These are phyloP conservation scores for Dryomyza anilis DNA, from an alignment of 2,888 invertebrate genomes.

Conservation along the genomic window DNA sequence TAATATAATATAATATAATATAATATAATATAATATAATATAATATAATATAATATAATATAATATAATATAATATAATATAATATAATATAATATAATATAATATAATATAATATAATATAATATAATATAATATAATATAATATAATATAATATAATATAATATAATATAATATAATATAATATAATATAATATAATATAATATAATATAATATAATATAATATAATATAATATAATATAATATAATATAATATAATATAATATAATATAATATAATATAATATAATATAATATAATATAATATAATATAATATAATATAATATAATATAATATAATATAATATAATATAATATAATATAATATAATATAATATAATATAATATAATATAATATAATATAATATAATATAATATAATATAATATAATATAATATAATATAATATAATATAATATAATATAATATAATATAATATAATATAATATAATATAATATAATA, in stretches of 20 bases:
- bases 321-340: neutral
- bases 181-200: no score
- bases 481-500: no score
- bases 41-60: neutral
- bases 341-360: no score
- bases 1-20: neutral
- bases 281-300: neutral
- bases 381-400: no score
- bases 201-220: no score
- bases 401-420: no score
- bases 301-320: neutral
- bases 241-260: no score
- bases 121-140: neutral
- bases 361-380: no score
- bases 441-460: no score
- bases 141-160: neutral
- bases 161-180: neutral
- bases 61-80: neutral
- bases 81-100: neutral
- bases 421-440: no score
- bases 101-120: neutral
- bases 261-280: neutral
- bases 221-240: no score
- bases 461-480: no score
- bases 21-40: neutral